Evolutionary conservation across 2,888 invertebrate genomes (phyloP).

Genomic region (Metallyticus violacea): DNA sequence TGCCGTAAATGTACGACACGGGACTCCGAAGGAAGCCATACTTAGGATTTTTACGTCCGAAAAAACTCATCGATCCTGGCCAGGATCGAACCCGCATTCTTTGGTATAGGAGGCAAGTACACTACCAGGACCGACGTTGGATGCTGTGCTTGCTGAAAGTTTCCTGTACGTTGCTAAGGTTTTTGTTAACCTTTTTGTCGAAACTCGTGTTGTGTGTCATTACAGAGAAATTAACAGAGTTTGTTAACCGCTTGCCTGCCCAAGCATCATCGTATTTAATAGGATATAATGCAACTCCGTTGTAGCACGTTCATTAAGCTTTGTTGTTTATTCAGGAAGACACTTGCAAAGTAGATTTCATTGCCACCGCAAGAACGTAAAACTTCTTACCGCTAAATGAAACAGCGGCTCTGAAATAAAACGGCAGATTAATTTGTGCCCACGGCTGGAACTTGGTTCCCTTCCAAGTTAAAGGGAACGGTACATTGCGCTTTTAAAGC

Average conservation of each 20-base stretch:
- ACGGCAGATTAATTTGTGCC: neutral
- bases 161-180: no score
- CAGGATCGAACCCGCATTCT: no score
- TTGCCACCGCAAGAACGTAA: neutral
- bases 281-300: neutral
- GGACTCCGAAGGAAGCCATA: no score
- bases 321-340: neutral
- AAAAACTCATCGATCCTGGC: no score
- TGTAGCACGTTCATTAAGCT: neutral
- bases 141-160: no score
- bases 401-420: neutral
- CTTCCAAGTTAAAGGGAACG: neutral
- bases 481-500: neutral
- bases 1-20: no score
- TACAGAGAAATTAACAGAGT: neutral
- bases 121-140: no score
- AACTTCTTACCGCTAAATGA: neutral
- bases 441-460: neutral
- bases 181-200: no score
- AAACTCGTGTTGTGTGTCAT: neutral
- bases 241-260: neutral
- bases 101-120: no score
- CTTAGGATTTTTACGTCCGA: no score
- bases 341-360: neutral
- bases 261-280: neutral